Conservation (phyloP, 1,140 invertebrate species). For the Ips nitidus region DNA sequence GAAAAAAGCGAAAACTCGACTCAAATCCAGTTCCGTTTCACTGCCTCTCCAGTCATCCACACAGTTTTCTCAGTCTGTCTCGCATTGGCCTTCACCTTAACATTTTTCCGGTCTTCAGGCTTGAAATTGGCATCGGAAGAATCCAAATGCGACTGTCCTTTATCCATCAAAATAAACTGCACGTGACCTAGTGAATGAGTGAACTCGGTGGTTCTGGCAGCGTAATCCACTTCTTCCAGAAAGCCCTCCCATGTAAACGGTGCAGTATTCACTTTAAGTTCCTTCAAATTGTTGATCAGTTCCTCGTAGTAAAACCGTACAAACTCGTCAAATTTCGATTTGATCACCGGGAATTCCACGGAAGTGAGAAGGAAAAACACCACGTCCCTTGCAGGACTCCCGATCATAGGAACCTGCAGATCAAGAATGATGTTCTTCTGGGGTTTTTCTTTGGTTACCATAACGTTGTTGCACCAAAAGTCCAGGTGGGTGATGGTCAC, state of each 20-base stretch:
- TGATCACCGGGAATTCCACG: conserved; percentile 44
- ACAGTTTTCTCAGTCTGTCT: conserved; percentile 20
- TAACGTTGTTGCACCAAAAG: conserved; percentile 64
- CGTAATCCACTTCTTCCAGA: conserved; percentile 31
- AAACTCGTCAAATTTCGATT: conserved; percentile 51
- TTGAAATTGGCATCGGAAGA: conserved; percentile 13
- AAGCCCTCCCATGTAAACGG: conserved; percentile 14
- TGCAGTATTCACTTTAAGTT: conserved; percentile 17
- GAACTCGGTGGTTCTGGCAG: conserved; percentile 6
- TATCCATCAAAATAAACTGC: conserved; percentile 16
- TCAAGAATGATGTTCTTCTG: conserved; percentile 23
- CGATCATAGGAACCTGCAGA: conserved; percentile 16
- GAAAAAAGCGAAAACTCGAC: background rate
- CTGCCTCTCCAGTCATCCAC: conserved; percentile 21
- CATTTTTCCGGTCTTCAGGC: background rate
- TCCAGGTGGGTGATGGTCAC: conserved; percentile 58
- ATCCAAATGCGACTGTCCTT: conserved; percentile 4
- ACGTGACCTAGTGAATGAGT: conserved; percentile 21
- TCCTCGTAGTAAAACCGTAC: conserved; percentile 54
- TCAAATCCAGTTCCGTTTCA: conserved; percentile 23
- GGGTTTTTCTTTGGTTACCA: conserved; percentile 50
- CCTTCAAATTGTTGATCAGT: conserved; percentile 25
- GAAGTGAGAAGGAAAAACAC: conserved; percentile 59
- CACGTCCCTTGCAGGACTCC: conserved; percentile 56
- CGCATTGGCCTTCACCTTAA: background rate